Conservation (phyloP, 2,797 vertebrate species). For the Galago senegalensis region DNA sequence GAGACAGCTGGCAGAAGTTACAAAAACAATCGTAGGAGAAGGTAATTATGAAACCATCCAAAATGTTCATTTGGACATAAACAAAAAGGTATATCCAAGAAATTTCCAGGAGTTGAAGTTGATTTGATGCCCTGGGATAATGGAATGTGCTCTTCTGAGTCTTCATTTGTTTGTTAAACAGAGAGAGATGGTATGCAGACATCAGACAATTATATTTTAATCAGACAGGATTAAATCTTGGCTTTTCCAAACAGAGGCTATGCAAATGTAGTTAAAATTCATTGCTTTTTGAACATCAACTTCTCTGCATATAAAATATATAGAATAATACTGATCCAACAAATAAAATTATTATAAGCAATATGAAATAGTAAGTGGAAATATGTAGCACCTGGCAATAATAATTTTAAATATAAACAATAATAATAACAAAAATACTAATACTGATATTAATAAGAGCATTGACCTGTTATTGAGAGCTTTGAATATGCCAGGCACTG, state of each 20-base stretch:
- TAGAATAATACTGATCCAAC: neutral
- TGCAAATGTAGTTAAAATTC: neutral
- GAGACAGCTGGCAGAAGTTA: neutral
- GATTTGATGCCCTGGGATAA: neutral
- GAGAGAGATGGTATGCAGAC: neutral
- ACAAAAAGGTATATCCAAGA: neutral
- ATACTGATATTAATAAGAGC: neutral
- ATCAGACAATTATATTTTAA: neutral
- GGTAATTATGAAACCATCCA: neutral
- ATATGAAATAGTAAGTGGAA: neutral
- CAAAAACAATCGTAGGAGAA: neutral
- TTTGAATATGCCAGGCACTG: neutral
- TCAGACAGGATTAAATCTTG: neutral
- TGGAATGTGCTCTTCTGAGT: neutral
- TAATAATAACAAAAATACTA: neutral
- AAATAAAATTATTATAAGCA: neutral
- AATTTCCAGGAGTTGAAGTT: neutral
- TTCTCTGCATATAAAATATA: neutral
- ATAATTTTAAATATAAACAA: neutral
- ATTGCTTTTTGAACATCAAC: neutral
- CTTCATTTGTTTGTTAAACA: neutral
- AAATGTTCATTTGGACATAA: neutral
- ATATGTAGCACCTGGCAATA: neutral
- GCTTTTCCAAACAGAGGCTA: neutral
- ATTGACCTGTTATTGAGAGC: neutral